Conservation (phyloP, 2,888 invertebrate genomes). For the Mermis nigrescens region DNA sequence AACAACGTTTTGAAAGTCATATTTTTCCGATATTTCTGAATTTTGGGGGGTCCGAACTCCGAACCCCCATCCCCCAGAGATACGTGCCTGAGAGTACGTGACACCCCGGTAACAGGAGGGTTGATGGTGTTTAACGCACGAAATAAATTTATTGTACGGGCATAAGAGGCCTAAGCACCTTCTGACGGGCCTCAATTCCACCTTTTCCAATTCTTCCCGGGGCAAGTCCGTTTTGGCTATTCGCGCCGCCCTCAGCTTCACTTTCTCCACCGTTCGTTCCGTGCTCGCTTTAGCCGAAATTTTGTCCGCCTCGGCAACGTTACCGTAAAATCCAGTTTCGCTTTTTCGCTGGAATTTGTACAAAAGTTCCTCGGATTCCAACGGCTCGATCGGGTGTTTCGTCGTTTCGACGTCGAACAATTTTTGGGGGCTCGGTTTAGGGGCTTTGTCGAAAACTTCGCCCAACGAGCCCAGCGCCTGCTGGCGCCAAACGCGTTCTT, state of each 20-base stretch:
- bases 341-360: conserved; percentile 27
- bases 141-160: too few species aligned
- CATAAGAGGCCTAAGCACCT: too few species aligned
- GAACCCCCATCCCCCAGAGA: too few species aligned
- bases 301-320: conserved; percentile 1
- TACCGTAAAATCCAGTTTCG: conserved; percentile 6
- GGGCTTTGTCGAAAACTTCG: conserved; percentile 27
- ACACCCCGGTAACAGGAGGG: too few species aligned
- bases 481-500: conserved; percentile 22
- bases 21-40: too few species aligned
- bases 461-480: conserved; percentile 25
- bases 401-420: conserved; percentile 25
- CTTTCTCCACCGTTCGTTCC: conserved; percentile 19
- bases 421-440: conserved; percentile 26
- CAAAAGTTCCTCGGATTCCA: conserved; percentile 29
- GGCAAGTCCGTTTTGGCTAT: conserved; percentile 4
- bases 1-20: too few species aligned
- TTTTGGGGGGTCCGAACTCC: too few species aligned
- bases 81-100: too few species aligned
- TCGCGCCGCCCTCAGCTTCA: conserved; percentile 17
- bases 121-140: too few species aligned
- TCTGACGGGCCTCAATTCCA: conserved; percentile 1
- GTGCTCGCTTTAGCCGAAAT: not conserved
- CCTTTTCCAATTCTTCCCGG: conserved; percentile 10
- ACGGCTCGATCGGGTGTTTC: conserved; percentile 24